phyloP scores from a whole-genome alignment of 2,113 vertebrate species.

The Alosa alosa region DNA sequence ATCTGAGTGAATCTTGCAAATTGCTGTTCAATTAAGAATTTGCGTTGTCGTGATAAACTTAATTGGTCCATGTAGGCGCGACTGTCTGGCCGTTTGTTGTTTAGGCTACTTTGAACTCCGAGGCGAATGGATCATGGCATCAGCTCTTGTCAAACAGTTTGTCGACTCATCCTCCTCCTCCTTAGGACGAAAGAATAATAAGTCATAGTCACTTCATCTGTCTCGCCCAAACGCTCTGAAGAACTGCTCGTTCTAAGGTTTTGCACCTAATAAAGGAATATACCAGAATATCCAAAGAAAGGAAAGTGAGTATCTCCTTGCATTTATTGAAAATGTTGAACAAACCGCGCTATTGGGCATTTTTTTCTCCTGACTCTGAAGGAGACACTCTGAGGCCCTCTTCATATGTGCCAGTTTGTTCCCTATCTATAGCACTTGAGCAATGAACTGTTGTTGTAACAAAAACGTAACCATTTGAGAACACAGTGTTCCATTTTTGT shows the following conservation, averaged over 20 bases:
- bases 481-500: not conserved
- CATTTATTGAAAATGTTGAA: not conserved
- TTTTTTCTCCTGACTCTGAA: not conserved
- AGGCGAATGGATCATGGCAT: not conserved
- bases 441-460: not conserved
- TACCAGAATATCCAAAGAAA: not conserved
- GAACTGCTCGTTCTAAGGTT: not conserved
- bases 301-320: not conserved
- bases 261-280: not conserved
- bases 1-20: not conserved
- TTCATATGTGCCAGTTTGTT: not conserved
- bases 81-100: not conserved
- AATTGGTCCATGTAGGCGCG: not conserved
- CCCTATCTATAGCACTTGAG: not conserved
- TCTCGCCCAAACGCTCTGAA: not conserved
- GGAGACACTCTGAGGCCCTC: not conserved
- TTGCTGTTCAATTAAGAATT: not conserved
- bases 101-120: not conserved
- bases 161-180: not conserved
- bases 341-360: not conserved
- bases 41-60: not conserved
- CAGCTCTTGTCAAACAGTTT: constrained; percentile 10
- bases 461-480: not conserved
- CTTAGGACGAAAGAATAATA: not conserved
- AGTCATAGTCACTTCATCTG: not conserved